Percentiles rank a stretch among this genome's conserved stretches.
These are phyloP conservation scores for Catharus ustulatus DNA, from an alignment of 2,797 vertebrate species.

Conservation along the genomic window DNA sequence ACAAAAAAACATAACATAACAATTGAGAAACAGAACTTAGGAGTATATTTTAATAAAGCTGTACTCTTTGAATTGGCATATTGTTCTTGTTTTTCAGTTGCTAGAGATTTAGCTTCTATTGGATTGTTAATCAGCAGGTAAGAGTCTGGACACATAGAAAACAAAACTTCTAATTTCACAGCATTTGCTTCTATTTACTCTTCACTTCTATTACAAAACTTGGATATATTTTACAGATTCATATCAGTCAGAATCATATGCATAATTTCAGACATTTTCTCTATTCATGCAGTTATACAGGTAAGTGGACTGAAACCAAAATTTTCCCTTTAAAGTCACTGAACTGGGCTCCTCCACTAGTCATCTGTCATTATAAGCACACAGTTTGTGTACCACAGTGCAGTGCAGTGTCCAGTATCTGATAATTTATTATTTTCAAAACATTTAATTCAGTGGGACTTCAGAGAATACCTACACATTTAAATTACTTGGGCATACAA, in stretches of 20 bases:
- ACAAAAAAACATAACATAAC: not conserved
- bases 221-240: not conserved
- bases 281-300: not conserved
- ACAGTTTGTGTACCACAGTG: too few species aligned
- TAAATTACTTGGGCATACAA: rapidly evolving
- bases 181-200: not conserved
- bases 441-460: not conserved
- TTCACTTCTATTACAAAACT: not conserved
- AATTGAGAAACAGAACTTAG: not conserved
- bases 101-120: not conserved
- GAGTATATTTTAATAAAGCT: not conserved
- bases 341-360: not conserved
- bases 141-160: not conserved
- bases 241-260: not conserved
- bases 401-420: not conserved
- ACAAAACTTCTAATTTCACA: not conserved
- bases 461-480: not conserved
- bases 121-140: not conserved
- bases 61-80: not conserved
- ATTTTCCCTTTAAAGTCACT: not conserved
- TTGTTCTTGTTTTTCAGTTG: not conserved
- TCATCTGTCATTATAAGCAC: not conserved
- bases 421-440: not conserved
- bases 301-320: not conserved
- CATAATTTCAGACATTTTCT: not conserved